Base-by-base conservation (phyloP, 1,140 invertebrate genomes). In the Parasteatoda tepidariorum region DNA sequence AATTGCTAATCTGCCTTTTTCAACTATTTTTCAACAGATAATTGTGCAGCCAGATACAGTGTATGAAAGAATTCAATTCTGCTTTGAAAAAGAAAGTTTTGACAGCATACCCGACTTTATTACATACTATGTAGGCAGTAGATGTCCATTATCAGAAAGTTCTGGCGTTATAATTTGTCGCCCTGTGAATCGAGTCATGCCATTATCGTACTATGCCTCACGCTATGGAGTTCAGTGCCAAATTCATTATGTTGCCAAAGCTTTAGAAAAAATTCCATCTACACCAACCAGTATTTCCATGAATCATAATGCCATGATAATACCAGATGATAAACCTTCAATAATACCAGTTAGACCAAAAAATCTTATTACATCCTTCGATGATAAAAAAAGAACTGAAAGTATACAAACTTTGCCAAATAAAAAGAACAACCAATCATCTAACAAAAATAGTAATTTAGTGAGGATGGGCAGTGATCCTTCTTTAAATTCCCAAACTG, bases 11-110 rank as follows among this genome's bases (percentile, higher is more conserved):
- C n/a, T n/a, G n/a, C n/a, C n/a, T n/a, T n/a, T n/a, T n/a, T n/a
- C n/a, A n/a, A n/a, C n/a, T 48, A 48, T 28, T 24, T 75, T 18
- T 78, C 33, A 84, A n/a, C n/a, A 96, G 94, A 92, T 96, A 54
- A 92, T 96, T 0, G 91, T 96, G 7, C 94, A 95, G 87, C 94
- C 93, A 0, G 95, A 96, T 87, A 97, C 96, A 0, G 95, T 97
- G 3, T 97, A 97, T 88, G 95, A 97, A 88, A 91, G 94, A 85
- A 93, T 96, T 13, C 95, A 97, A 86, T 98, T 95, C 89, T 94
- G 96, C 87, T 96, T 98, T 88, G 97, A 98, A 90, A 95, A 96
- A 85, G 96, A 97, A 87, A 93, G 94, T 0, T 98, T 97, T 87
- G 95, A 96, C 87, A 96, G 95, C 2, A 95, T 98, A 13, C 94